These are phyloP conservation scores for Aradus depressus DNA, from an alignment of 2,888 invertebrate species.

Conservation along the genomic window DNA sequence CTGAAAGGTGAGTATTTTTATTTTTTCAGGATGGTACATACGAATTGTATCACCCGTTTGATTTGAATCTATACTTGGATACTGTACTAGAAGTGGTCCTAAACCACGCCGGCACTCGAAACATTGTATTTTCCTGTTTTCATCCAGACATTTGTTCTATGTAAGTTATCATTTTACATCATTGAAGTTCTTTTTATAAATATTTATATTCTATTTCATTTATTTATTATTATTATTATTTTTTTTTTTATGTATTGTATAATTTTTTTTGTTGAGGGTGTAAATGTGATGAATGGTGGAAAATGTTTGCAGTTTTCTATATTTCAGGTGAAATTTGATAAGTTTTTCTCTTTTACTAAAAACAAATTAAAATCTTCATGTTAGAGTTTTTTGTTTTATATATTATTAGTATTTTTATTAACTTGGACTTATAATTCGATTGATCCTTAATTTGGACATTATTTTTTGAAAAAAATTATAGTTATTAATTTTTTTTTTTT, in stretches of 20 bases:
- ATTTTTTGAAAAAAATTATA: slow-evolving; percentile 1
- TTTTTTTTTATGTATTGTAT: neutral
- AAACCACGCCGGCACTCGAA: slow-evolving; percentile 62
- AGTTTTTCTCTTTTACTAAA: too few relatives aligned
- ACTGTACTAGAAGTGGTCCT: slow-evolving; percentile 72
- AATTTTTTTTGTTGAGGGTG: too few relatives aligned
- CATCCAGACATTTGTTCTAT: slow-evolving; percentile 93
- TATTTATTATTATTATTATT: neutral
- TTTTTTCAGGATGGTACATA: slow-evolving; percentile 61
- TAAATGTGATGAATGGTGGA: too few relatives aligned
- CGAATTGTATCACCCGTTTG: slow-evolving; percentile 78
- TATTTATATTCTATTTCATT: neutral
- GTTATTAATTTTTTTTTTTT: neutral
- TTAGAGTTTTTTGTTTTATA: neutral
- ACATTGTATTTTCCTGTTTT: slow-evolving; percentile 88
- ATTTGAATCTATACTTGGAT: slow-evolving; percentile 87
- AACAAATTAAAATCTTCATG: too few relatives aligned
- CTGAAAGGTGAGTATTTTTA: too few relatives aligned
- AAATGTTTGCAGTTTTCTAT: too few relatives aligned
- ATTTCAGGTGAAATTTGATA: too few relatives aligned
- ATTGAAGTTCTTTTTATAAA: slow-evolving; percentile 1
- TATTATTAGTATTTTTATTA: too few relatives aligned
- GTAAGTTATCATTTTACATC: slow-evolving; percentile 38
- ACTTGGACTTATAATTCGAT: too few relatives aligned
- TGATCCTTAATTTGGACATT: neutral